Evolutionary conservation across 2,797 vertebrate genomes (phyloP).

Genomic region (Myoxocephalus aenaeus): DNA sequence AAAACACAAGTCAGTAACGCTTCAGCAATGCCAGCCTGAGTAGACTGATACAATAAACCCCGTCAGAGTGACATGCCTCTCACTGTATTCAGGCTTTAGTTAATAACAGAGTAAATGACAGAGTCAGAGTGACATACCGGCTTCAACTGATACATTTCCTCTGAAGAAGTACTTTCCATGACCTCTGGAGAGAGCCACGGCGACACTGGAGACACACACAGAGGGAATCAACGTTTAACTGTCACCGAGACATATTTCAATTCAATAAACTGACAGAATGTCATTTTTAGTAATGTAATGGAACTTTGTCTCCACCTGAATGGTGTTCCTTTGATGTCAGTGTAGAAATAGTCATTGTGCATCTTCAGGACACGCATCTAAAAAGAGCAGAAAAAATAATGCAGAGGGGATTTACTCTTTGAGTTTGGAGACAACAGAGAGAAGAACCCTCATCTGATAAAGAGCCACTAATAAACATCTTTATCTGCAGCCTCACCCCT

Average conservation of each 20-base stretch:
- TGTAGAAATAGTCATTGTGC: conserved; percentile 99
- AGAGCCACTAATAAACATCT: conserved; percentile 20
- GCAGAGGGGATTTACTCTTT: conserved; percentile 27
- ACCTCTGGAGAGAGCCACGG: conserved; percentile 95
- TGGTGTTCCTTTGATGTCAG: conserved; percentile 98
- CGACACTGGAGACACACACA: conserved; percentile 85
- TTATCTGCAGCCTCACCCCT: conserved; percentile 88
- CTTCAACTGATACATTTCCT: conserved; percentile 95
- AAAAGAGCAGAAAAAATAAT: conserved; percentile 46
- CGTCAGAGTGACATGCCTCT: conserved; percentile 29
- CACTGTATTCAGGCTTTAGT: background rate
- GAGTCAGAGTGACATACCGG: conserved; percentile 83
- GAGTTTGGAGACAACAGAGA: conserved; percentile 23
- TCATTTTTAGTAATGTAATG: conserved; percentile 3
- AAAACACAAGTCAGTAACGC: conserved; percentile 79
- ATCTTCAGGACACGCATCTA: conserved; percentile 97
- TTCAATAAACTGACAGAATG: conserved; percentile 9
- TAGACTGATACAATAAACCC: conserved; percentile 35
- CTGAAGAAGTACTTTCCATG: conserved; percentile 98
- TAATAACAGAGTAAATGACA: background rate
- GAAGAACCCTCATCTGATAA: conserved; percentile 20
- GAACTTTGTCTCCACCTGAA: conserved; percentile 88
- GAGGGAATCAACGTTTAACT: conserved; percentile 21
- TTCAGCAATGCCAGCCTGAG: conserved; percentile 65
- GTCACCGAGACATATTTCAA: background rate